phyloP scores from a whole-genome alignment of 2,888 invertebrate species.

The Yponomeuta sedellus region DNA sequence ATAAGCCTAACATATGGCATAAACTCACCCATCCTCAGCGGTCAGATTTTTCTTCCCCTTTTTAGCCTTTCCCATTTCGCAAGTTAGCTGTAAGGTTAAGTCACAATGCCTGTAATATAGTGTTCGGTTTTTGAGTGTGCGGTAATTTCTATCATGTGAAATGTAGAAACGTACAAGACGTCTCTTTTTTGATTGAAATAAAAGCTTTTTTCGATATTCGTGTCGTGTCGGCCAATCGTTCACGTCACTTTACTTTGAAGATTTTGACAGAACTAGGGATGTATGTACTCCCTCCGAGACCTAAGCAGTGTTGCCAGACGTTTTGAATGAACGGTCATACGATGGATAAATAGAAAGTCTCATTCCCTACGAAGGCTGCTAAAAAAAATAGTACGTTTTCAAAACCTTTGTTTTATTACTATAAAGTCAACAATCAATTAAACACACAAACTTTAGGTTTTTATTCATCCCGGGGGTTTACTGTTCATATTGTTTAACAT shows the following conservation, averaged over 20 bases:
- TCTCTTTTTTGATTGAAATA: constrained; percentile 40
- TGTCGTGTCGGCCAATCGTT: constrained; percentile 50
- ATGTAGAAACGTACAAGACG: constrained; percentile 53
- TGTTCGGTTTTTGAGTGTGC: constrained; percentile 53
- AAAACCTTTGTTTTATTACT: too few species aligned
- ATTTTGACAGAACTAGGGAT: constrained; percentile 2
- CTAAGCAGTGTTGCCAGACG: too few species aligned
- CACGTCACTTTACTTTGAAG: constrained; percentile 20
- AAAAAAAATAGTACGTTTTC: too few species aligned
- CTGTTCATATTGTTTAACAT: too few species aligned
- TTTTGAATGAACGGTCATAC: too few species aligned
- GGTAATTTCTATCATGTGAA: constrained; percentile 71
- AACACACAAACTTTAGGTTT: too few species aligned
- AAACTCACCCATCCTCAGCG: constrained; percentile 83
- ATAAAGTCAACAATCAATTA: too few species aligned
- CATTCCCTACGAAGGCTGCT: too few species aligned
- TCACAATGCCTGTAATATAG: constrained; percentile 59
- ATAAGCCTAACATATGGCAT: constrained; percentile 43
- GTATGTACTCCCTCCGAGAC: background rate
- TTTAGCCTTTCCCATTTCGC: constrained; percentile 86
- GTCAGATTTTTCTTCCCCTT: constrained; percentile 86
- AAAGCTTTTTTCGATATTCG: constrained; percentile 31
- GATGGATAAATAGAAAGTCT: too few species aligned
- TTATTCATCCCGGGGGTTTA: too few species aligned
- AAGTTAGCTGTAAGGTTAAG: constrained; percentile 46